Conservation (phyloP, 2,888 invertebrate genomes). For the Congeria kusceri region DNA sequence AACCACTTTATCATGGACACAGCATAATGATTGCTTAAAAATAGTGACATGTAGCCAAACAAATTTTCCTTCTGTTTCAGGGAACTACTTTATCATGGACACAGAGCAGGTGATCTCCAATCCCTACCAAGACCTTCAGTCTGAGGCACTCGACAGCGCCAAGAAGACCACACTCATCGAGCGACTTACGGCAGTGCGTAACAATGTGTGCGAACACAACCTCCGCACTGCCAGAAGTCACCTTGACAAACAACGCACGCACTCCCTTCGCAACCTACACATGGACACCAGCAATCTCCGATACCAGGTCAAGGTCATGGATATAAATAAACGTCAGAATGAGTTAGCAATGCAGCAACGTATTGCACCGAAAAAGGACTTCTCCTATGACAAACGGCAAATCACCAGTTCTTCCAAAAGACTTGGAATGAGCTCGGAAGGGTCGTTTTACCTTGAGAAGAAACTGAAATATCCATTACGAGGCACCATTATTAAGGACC, state of each 20-base stretch:
- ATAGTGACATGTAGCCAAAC: no score
- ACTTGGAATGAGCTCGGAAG: constrained; percentile 71
- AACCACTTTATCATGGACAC: constrained; percentile 83
- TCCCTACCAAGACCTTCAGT: constrained; percentile 75
- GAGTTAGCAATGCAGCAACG: constrained; percentile 77
- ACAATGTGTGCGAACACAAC: constrained; percentile 80
- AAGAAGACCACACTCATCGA: constrained; percentile 75
- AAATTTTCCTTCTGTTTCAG: constrained; percentile 68
- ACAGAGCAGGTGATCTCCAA: constrained; percentile 79
- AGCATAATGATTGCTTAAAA: constrained; percentile 37
- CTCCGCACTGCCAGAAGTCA: constrained; percentile 64
- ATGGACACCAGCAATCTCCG: constrained; percentile 74
- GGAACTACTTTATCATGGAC: constrained; percentile 83
- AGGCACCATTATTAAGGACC: constrained; percentile 67
- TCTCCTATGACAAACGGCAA: constrained; percentile 77
- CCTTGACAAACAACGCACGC: constrained; percentile 71
- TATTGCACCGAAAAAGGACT: constrained; percentile 75
- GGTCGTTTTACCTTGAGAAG: constrained; percentile 75
- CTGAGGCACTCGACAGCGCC: constrained; percentile 68
- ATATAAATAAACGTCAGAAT: constrained; percentile 77
- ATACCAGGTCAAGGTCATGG: constrained; percentile 79
- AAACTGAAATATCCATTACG: constrained; percentile 73
- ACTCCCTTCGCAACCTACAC: constrained; percentile 71
- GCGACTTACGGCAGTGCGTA: constrained; percentile 79
- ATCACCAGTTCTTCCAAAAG: constrained; percentile 72